Percentiles rank a stretch among this genome's conserved stretches.
Conservation (phyloP, 2,113 vertebrate species). For the Chrysochloris asiatica region DNA sequence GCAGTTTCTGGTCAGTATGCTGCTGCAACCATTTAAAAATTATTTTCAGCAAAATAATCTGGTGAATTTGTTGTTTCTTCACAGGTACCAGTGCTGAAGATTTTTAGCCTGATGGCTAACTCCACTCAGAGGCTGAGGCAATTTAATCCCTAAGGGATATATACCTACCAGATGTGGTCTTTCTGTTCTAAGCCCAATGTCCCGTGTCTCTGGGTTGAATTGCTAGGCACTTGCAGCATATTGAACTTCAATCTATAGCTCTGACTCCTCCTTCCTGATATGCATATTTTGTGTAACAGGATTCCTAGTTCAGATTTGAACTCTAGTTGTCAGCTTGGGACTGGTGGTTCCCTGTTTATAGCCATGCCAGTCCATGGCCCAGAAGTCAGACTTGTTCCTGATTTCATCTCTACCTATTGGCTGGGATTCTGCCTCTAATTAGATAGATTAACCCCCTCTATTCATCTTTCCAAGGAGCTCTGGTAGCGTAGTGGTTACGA, state of each 20-base stretch:
- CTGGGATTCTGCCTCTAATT: background rate
- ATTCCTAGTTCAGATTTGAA: background rate
- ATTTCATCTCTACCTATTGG: background rate
- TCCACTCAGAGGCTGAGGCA: background rate
- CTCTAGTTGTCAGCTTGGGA: background rate
- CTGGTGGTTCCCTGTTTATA: background rate
- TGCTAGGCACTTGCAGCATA: background rate
- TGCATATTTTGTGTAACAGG: background rate
- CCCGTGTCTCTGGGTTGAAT: background rate
- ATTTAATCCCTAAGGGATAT: background rate
- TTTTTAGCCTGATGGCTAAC: background rate
- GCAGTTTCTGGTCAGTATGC: too few relatives aligned
- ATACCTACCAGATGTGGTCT: background rate
- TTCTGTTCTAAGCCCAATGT: background rate
- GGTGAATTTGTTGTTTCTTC: background rate
- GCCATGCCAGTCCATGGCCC: background rate
- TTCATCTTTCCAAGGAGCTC: too few relatives aligned
- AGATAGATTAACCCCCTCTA: background rate
- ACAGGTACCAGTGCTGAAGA: background rate
- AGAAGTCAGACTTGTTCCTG: background rate
- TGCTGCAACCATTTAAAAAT: too few relatives aligned
- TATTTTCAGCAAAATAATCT: background rate
- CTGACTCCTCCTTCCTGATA: fast-evolving
- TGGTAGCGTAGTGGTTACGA: too few relatives aligned
- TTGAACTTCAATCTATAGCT: background rate